phyloP scores from a whole-genome alignment of 1,140 invertebrate genomes.

The Condylostylus longicornis region DNA sequence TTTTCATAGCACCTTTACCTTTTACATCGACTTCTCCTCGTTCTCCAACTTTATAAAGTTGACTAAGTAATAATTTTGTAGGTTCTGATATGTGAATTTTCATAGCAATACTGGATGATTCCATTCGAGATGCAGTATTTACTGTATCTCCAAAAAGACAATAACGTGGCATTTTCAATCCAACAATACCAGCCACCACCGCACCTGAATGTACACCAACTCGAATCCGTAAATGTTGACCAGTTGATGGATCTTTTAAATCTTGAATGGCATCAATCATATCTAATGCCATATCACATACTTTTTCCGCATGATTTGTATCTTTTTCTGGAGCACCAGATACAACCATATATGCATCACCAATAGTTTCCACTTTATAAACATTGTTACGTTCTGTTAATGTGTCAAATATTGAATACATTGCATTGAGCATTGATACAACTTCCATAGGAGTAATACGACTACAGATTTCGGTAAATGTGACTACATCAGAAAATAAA shows the following conservation, averaged over 20 bases:
- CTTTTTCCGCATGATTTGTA: constrained; percentile 77
- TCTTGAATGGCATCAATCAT: constrained; percentile 88
- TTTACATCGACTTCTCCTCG: constrained; percentile 72
- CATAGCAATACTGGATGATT: constrained; percentile 80
- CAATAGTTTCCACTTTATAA: constrained; percentile 96
- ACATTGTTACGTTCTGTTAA: constrained; percentile 83
- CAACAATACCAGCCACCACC: constrained; percentile 88
- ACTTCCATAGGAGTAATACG: constrained; percentile 91
- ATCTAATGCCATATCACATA: constrained; percentile 92
- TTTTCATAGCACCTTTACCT: constrained; percentile 82
- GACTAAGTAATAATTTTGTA: constrained; percentile 60
- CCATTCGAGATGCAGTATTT: constrained; percentile 83
- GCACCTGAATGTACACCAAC: constrained; percentile 82
- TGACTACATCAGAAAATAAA: constrained; percentile 91
- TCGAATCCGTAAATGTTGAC: constrained; percentile 72
- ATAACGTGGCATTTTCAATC: constrained; percentile 81
- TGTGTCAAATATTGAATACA: constrained; percentile 86
- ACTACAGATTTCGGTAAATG: constrained; percentile 91
- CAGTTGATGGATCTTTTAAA: constrained; percentile 80
- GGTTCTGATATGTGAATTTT: constrained; percentile 88
- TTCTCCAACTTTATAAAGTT: constrained; percentile 60
- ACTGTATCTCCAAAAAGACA: constrained; percentile 79
- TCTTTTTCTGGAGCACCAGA: constrained; percentile 85
- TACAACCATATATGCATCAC: constrained; percentile 94
- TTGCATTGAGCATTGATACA: constrained; percentile 90